A percentile compares a stretch with the other conserved stretches of the same genome.
These are phyloP conservation scores for Entomyzon cyanotis DNA, from an alignment of 2,113 vertebrate species.

Conservation along the genomic window DNA sequence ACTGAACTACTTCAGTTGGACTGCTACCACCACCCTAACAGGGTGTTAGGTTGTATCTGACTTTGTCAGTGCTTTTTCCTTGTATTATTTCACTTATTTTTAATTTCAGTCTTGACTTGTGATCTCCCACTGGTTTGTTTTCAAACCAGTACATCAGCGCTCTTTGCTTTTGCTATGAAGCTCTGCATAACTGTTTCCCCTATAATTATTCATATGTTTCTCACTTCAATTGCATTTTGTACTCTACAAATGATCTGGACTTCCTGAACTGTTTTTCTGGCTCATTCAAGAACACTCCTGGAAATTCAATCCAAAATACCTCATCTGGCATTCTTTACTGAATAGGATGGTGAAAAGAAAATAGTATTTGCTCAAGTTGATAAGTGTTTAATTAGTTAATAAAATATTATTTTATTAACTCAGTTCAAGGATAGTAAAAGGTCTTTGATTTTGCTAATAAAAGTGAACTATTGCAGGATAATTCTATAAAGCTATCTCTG, in stretches of 20 bases:
- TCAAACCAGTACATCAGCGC: too few species aligned
- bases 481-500: not conserved
- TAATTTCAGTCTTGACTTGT: too few species aligned
- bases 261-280: not conserved
- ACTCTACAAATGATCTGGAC: not conserved
- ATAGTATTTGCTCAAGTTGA: not conserved
- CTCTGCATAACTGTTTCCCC: not conserved
- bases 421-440: not conserved
- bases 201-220: not conserved
- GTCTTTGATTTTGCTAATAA: not conserved
- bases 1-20: too few species aligned
- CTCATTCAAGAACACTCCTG: not conserved
- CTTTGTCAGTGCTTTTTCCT: too few species aligned
- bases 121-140: too few species aligned
- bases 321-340: not conserved
- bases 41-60: too few species aligned
- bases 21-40: too few species aligned
- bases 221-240: not conserved
- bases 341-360: not conserved
- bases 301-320: not conserved
- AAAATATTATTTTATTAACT: conserved; percentile 7
- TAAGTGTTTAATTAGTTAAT: not conserved
- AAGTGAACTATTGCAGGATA: not conserved
- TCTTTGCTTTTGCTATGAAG: not conserved
- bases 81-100: too few species aligned